These are phyloP conservation scores for Salmo trutta DNA, from an alignment of 2,797 vertebrate species.

Conservation along the genomic window DNA sequence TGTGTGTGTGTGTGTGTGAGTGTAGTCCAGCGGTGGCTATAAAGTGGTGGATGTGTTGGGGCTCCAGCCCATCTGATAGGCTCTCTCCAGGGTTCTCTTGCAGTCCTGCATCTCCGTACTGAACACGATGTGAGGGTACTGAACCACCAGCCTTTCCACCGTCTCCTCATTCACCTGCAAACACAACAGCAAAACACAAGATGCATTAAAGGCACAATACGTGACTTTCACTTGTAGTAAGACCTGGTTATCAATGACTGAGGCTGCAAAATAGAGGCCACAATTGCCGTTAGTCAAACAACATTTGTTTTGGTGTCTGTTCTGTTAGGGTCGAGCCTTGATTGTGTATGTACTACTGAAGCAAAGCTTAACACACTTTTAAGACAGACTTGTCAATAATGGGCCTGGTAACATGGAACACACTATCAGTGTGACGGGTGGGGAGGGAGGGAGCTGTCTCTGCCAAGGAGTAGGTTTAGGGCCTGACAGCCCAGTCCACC, in stretches of 20 bases:
- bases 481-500: neutral
- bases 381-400: neutral
- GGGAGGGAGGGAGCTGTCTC: neutral
- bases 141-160: constrained; percentile 93
- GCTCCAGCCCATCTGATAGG: constrained; percentile 99
- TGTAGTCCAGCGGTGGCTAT: constrained; percentile 70
- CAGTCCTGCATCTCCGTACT: constrained; percentile 99
- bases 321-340: neutral
- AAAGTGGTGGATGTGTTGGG: constrained; percentile 89
- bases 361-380: neutral
- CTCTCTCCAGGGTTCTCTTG: constrained; percentile 97
- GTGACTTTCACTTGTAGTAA: neutral
- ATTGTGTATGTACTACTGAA: neutral
- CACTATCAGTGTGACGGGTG: neutral
- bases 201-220: neutral
- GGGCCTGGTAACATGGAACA: neutral
- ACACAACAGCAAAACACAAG: constrained; percentile 27
- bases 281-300: neutral
- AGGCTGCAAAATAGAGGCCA: neutral
- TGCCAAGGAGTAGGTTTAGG: neutral
- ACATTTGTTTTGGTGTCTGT: neutral
- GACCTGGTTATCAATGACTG: neutral
- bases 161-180: constrained; percentile 94
- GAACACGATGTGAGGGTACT: constrained; percentile 97
- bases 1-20: constrained; percentile 8